phyloP scores from a whole-genome alignment of 2,797 vertebrate genomes.

The Myripristis jacobus region DNA sequence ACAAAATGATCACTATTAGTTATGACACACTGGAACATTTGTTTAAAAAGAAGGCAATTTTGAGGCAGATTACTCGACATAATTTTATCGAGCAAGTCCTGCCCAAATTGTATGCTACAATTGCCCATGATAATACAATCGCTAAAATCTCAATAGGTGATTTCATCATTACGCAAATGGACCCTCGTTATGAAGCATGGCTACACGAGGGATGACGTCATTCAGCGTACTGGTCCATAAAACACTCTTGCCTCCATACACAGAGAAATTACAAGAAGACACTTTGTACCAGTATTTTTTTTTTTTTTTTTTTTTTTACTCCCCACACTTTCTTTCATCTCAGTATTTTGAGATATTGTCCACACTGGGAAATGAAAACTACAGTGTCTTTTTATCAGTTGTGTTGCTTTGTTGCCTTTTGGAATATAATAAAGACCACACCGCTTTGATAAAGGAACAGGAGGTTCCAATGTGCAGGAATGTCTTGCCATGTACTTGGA shows the following conservation, averaged over 20 bases:
- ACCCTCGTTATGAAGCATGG: not conserved
- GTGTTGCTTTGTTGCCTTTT: too few relatives aligned
- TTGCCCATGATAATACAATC: slow-evolving; percentile 13
- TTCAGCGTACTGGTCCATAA: not conserved
- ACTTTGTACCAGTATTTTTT: too few relatives aligned
- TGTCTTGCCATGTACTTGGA: too few relatives aligned
- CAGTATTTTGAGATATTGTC: not conserved
- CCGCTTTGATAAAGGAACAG: too few relatives aligned
- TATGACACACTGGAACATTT: slow-evolving; percentile 31
- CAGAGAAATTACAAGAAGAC: too few relatives aligned
- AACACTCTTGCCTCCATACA: slow-evolving; percentile 6
- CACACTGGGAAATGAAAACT: not conserved
- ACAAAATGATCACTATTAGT: slow-evolving; percentile 41
- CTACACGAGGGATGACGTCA: slow-evolving; percentile 18
- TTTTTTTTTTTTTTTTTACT: too few relatives aligned
- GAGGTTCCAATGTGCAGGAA: too few relatives aligned
- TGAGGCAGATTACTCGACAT: slow-evolving; percentile 14
- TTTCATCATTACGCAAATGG: slow-evolving; percentile 12
- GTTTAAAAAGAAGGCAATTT: slow-evolving; percentile 11
- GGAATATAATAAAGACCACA: too few relatives aligned
- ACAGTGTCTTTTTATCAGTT: too few relatives aligned
- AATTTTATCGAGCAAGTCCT: slow-evolving; percentile 1
- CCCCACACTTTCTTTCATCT: not conserved
- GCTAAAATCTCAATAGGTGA: slow-evolving; percentile 18
- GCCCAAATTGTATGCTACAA: slow-evolving; percentile 3